These are phyloP conservation scores for Ctena decussata DNA, from an alignment of 2,888 invertebrate species.

Conservation along the genomic window DNA sequence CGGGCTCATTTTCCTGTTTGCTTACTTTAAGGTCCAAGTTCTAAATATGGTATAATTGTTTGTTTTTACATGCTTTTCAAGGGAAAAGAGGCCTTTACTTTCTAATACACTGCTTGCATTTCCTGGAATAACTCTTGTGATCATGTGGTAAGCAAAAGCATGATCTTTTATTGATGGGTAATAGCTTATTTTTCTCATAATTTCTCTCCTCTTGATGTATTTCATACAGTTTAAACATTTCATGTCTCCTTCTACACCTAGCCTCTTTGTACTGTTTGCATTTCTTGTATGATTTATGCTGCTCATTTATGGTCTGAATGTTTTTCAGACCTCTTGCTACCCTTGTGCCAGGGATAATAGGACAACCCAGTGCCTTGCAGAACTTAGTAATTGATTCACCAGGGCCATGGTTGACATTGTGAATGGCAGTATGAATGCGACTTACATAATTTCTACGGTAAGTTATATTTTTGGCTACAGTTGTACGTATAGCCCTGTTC, in stretches of 20 bases:
- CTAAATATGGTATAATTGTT: background rate
- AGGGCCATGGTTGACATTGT: too few species aligned
- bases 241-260: slow-evolving; percentile 4
- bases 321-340: too few species aligned
- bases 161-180: background rate
- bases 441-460: background rate
- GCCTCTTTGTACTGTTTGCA: background rate
- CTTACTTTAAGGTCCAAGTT: background rate
- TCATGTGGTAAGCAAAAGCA: background rate
- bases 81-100: background rate
- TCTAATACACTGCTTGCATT: background rate
- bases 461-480: too few species aligned
- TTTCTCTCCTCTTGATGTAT: background rate
- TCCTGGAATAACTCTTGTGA: background rate
- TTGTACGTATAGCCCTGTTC: background rate
- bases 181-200: background rate
- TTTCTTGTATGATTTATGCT: background rate
- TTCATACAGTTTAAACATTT: background rate
- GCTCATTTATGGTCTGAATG: too few species aligned
- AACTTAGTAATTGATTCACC: too few species aligned
- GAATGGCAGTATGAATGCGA: background rate
- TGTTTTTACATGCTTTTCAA: too few species aligned
- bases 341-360: too few species aligned
- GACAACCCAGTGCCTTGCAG: too few species aligned
- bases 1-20: background rate